Evolutionary conservation across 1,140 invertebrate species (phyloP).

Genomic region (Trichonephila clavipes): DNA sequence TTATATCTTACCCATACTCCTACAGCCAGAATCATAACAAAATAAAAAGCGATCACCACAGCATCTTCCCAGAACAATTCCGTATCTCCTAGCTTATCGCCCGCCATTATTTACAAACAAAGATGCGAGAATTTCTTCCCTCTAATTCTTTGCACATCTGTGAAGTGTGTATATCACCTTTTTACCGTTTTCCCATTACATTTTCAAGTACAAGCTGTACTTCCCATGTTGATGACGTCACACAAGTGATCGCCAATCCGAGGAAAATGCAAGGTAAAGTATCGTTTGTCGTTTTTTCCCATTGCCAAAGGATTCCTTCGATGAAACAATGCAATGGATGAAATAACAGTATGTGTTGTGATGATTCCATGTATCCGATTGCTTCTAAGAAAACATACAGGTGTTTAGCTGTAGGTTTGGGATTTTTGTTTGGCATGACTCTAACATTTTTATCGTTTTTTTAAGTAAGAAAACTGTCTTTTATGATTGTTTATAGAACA

Average conservation of each 20-base stretch:
- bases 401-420: too few species aligned
- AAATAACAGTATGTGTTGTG: too few species aligned
- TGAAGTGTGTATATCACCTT: neutral
- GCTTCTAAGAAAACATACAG: too few species aligned
- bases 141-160: neutral
- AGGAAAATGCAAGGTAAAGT: neutral
- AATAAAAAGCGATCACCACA: slow-evolving; percentile 80
- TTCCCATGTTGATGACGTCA: neutral
- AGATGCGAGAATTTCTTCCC: neutral
- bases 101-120: slow-evolving; percentile 26
- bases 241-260: neutral
- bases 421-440: too few species aligned
- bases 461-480: too few species aligned
- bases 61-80: slow-evolving; percentile 79
- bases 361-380: too few species aligned
- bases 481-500: too few species aligned
- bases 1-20: slow-evolving; percentile 80
- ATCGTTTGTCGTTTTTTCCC: neutral
- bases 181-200: neutral
- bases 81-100: slow-evolving; percentile 55
- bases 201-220: neutral
- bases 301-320: neutral
- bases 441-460: too few species aligned
- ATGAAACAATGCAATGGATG: neutral
- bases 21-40: slow-evolving; percentile 80